phyloP scores from a whole-genome alignment of 2,888 invertebrate genomes.

The Dichetophora obliterata region DNA sequence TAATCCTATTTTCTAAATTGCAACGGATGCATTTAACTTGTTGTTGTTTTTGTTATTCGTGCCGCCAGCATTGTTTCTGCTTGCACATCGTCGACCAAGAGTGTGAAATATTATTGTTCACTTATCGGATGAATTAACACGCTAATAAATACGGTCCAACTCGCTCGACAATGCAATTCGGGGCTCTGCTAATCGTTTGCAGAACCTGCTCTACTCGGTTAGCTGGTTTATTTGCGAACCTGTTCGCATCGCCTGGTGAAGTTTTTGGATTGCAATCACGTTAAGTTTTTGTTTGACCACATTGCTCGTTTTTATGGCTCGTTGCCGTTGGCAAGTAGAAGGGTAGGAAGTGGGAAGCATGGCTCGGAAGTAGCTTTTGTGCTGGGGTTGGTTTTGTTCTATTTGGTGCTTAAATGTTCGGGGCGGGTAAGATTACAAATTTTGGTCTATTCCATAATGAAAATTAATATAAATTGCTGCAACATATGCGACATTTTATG shows the following conservation, averaged over 20 bases:
- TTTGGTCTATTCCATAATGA: background rate
- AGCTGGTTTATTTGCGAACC: slow-evolving; percentile 30
- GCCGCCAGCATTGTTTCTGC: background rate
- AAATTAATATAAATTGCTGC: slow-evolving; percentile 26
- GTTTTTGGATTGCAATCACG: slow-evolving; percentile 41
- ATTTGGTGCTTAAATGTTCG: background rate
- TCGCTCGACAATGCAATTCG: background rate
- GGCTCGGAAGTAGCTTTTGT: background rate
- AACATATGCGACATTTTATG: slow-evolving; percentile 30
- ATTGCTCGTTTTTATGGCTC: slow-evolving; percentile 40
- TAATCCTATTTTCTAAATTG: slow-evolving; percentile 54
- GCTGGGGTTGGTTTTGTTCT: background rate
- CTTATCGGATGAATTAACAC: slow-evolving; percentile 67
- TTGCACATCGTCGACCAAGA: slow-evolving; percentile 22
- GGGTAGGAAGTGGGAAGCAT: background rate
- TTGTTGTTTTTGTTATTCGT: slow-evolving; percentile 9
- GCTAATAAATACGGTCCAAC: slow-evolving; percentile 44
- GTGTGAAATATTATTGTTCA: slow-evolving; percentile 63
- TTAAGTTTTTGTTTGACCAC: slow-evolving; percentile 49
- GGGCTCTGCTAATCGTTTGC: background rate
- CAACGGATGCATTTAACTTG: slow-evolving; percentile 19
- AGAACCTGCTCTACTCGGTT: background rate
- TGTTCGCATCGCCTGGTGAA: slow-evolving; percentile 27
- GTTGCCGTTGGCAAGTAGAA: background rate
- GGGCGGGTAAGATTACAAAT: background rate